Evolutionary conservation across 2,888 invertebrate genomes (phyloP).

Genomic region (Luperina nickerlii): DNA sequence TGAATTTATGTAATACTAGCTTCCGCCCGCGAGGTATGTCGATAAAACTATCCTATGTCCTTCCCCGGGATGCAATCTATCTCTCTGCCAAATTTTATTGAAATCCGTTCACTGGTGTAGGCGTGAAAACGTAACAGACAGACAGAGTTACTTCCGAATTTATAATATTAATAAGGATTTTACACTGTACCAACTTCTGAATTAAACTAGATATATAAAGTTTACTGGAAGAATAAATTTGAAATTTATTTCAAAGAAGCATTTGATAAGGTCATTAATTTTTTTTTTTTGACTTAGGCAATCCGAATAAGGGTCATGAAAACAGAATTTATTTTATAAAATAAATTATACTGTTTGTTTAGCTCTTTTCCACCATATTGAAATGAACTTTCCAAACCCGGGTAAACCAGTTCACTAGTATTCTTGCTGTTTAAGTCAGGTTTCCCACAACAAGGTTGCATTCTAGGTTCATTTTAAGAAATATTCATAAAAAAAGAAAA

Average conservation of each 20-base stretch:
- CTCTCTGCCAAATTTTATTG: too few relatives aligned
- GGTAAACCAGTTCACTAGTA: background rate
- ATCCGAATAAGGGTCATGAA: background rate
- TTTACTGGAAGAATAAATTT: background rate
- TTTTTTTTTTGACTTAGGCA: background rate
- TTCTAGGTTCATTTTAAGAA: conserved; percentile 4
- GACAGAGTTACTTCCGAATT: too few relatives aligned
- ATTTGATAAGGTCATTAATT: background rate
- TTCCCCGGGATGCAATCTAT: too few relatives aligned
- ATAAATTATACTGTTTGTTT: background rate
- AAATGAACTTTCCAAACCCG: background rate
- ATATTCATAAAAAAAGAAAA: background rate
- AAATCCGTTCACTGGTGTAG: too few relatives aligned
- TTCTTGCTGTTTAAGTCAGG: background rate
- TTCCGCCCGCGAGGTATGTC: too few relatives aligned
- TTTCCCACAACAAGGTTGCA: conserved; percentile 38
- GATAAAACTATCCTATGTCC: too few relatives aligned
- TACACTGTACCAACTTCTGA: too few relatives aligned
- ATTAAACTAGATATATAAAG: background rate
- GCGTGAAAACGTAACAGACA: too few relatives aligned
- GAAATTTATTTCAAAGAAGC: background rate
- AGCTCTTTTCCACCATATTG: background rate
- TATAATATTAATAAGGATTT: too few relatives aligned
- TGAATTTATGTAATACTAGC: too few relatives aligned
- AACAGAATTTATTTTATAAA: background rate